These are phyloP conservation scores for Onthophagus taurus DNA, from an alignment of 1,140 invertebrate genomes.

Conservation along the genomic window DNA sequence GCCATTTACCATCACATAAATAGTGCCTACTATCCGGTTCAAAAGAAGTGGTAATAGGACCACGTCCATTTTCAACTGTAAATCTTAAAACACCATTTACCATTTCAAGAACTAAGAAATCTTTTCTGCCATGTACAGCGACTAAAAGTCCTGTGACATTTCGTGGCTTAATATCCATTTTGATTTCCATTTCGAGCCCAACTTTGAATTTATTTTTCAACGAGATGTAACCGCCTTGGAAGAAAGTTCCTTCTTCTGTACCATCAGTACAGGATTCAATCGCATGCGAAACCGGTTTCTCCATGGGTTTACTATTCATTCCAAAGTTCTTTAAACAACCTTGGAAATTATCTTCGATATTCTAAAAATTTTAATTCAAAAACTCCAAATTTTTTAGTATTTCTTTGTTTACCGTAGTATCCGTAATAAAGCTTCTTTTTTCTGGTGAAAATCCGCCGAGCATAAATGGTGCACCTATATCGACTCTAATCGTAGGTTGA, in stretches of 20 bases:
- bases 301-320: constrained; percentile 57
- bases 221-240: constrained; percentile 45
- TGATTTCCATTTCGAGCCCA: constrained; percentile 66
- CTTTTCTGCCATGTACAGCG: constrained; percentile 67
- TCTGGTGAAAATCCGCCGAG: constrained; percentile 58
- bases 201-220: constrained; percentile 44
- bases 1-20: constrained; percentile 92
- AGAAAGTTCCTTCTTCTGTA: constrained; percentile 83
- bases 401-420: constrained; percentile 33
- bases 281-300: constrained; percentile 45
- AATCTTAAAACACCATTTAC: constrained; percentile 74
- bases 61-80: constrained; percentile 75
- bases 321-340: constrained; percentile 81
- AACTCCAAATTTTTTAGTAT: not conserved
- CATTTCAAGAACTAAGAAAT: constrained; percentile 82
- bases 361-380: constrained; percentile 25
- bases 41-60: constrained; percentile 65
- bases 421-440: constrained; percentile 23
- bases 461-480: constrained; percentile 62
- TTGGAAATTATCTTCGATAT: constrained; percentile 54
- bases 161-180: constrained; percentile 82
- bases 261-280: constrained; percentile 72
- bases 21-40: constrained; percentile 57
- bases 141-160: constrained; percentile 72
- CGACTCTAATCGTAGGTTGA: constrained; percentile 47